Evolutionary conservation across 2,888 invertebrate genomes (phyloP).

Genomic region (Rhingia campestris): DNA sequence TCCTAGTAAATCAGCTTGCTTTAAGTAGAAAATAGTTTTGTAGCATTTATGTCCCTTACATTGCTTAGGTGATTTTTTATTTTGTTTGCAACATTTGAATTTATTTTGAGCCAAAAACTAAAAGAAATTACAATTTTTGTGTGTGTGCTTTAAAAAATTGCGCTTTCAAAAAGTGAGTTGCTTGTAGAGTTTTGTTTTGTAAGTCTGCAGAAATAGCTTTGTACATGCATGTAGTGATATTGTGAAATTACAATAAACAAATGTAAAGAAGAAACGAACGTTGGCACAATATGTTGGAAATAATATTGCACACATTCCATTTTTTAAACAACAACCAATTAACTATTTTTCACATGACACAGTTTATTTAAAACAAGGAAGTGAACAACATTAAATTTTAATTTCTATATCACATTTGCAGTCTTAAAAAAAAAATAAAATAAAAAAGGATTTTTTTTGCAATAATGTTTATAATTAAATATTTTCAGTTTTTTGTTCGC

Average conservation of each 20-base stretch:
- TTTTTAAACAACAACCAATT: constrained; percentile 19
- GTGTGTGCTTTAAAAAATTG: constrained; percentile 62
- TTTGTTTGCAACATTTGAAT: constrained; percentile 13
- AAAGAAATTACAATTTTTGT: constrained; percentile 30
- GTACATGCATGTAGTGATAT: constrained; percentile 56
- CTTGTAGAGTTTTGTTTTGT: constrained; percentile 33
- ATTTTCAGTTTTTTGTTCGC: constrained; percentile 98
- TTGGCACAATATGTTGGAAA: constrained; percentile 51
- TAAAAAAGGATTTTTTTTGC: not conserved
- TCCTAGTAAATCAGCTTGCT: constrained; percentile 72
- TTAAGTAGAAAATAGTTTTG: constrained; percentile 44
- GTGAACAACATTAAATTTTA: constrained; percentile 27
- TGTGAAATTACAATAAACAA: constrained; percentile 20
- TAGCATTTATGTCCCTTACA: constrained; percentile 18
- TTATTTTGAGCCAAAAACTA: constrained; percentile 21
- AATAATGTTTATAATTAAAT: constrained; percentile 27
- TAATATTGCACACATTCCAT: constrained; percentile 45
- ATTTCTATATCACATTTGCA: constrained; percentile 47
- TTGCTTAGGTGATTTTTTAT: constrained; percentile 37
- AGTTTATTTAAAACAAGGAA: constrained; percentile 13
- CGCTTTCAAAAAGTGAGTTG: constrained; percentile 52
- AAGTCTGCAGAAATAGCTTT: constrained; percentile 43
- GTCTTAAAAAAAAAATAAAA: constrained; percentile 15
- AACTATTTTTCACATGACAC: constrained; percentile 34
- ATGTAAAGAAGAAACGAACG: constrained; percentile 13